Evolutionary conservation across 2,113 vertebrate species (phyloP).

Genomic region (human): GRCh38 chr21:28124501-28125000

Average conservation of each 20-base stretch:
- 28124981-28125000: background rate
- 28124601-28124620: background rate
- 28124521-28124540: background rate
- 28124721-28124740: background rate
- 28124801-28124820: background rate
- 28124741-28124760: background rate
- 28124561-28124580: background rate
- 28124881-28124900: background rate
- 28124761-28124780: background rate
- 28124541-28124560: background rate
- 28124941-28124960: background rate
- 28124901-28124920: background rate
- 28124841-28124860: background rate
- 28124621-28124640: background rate
- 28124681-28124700: background rate
- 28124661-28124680: background rate
- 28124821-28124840: background rate
- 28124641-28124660: background rate
- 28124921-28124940: background rate
- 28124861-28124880: background rate
- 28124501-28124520: background rate
- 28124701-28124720: background rate
- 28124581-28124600: background rate
- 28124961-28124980: background rate
- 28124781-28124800: no score